Percentiles rank a stretch among this genome's conserved stretches.
Evolutionary conservation across 2,888 invertebrate species (phyloP).

Genomic region (Terebella lapidaria): DNA sequence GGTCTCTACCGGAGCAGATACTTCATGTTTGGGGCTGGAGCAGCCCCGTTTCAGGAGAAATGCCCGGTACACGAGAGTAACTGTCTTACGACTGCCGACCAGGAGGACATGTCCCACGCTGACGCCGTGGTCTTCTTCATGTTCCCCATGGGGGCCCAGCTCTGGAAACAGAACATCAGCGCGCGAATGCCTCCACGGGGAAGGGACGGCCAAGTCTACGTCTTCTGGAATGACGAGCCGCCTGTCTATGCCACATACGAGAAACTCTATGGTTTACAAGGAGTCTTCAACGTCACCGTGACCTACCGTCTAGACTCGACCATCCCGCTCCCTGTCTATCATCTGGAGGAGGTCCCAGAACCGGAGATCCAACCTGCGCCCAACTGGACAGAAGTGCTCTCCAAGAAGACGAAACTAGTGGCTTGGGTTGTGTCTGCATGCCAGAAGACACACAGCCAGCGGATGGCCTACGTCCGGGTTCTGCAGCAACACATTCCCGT

Average conservation of each 20-base stretch:
- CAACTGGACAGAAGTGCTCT: neutral
- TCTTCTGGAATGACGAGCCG: neutral
- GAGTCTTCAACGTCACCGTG: neutral
- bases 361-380: neutral
- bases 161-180: neutral
- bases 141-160: too few relatives aligned
- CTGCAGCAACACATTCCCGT: conserved; percentile 1
- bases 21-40: too few relatives aligned
- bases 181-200: neutral
- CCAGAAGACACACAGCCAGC: neutral
- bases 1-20: too few relatives aligned
- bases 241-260: neutral
- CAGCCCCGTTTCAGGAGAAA: too few relatives aligned
- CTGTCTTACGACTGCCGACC: neutral
- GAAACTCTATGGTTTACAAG: neutral
- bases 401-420: neutral
- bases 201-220: neutral
- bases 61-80: too few relatives aligned
- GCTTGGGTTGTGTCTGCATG: neutral
- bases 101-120: neutral
- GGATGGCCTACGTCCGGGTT: neutral
- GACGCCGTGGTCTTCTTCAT: neutral
- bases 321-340: neutral
- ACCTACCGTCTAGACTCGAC: neutral
- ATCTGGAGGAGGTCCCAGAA: neutral